Evolutionary conservation across 2,888 invertebrate species (phyloP), one percentile per base, ranked within the genome.

Genomic region (Tupiocoris notatus): DNA sequence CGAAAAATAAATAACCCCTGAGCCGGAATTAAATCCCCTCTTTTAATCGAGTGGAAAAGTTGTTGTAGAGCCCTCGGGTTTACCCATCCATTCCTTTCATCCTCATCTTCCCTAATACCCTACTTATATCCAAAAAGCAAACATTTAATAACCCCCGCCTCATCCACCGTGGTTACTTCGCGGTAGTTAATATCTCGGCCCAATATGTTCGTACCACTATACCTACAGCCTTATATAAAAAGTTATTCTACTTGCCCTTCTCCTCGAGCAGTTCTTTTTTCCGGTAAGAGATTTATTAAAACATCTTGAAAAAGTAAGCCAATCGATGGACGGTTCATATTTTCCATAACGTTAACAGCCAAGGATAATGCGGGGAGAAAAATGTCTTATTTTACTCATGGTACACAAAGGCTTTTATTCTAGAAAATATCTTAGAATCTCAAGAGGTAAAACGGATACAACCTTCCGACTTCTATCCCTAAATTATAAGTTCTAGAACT

Each of bases 111-210:
- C 39, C 39, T 39, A 39, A 39, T 39, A 12, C 39, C 23, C 67
- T 56, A 67, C 67, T 67, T 67, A 16, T 67, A 67, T 54, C 67
- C 67, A 16, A 57, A 67, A 67, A 56, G 67, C 57, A 67, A 67
- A 57, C 67, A 67, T 67, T 67, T 67, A 67, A 67, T 67, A 67
- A 67, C 56, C 57, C 57, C 9, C 7, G 17, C 39, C 56, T 56
- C 57, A 18, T 67, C 21, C 17, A 25, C 67, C 21, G 20, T 56
- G 12, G 9, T 54, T 57, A n/a, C 56, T 56, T 20, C 21, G 20
- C 56, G 22, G 73, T 62, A 56, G 73, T 73, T 73, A 73, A 73
- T 73, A 73, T 73, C 62, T 62, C 73, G 61, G 62, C 73, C 61
- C 63, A 73, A 73, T 73, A 73, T 73, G 73, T 73, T 62, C 54